Evolutionary conservation across 2,888 invertebrate genomes (phyloP), one percentile per base, ranked within the genome.

Genomic region (Nephrocerus scutellatus): DNA sequence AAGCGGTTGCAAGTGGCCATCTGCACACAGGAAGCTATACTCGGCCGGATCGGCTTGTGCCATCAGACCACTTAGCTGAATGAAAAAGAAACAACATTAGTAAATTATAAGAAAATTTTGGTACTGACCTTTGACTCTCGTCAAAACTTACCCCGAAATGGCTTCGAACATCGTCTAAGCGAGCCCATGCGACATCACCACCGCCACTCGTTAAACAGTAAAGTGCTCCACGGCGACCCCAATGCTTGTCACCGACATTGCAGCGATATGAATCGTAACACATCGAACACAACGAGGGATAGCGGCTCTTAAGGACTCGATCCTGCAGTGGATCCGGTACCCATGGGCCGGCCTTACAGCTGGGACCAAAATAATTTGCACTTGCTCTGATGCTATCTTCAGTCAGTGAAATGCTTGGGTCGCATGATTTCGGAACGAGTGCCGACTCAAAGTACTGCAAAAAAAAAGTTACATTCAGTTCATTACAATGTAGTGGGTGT

Each of bases 291-390:
- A 90, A 70, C 4, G 82, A 80, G 0, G 75, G 74, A 62, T 86
- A 88, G 34, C 72, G 75, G 5, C 55, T 57, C 60, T 82, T 89
- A 1, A 89, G 67, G 51, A 75, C 62, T 3, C 65, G 62, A 53
- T 88, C 85, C 19, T 79, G 70, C 0, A 60, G 50, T 0, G 69
- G 62, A 58, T 88, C 82, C 1, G 77, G 74, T 0, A 84, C 78
- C 89, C 89, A 90, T 0, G 80, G 76, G 0, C 92, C 92, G 0
- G 92, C 84, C 49, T 87, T 85, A 62, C 93, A 95, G 18, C 88
- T 84, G 13, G 75, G 70, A 4, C 76, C 75, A 66, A 93, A 93
- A 70, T 77, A 89, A 30, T 74, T 70, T 0, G 86, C 76, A 0
- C 85, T 74, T 0, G 84, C 76, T 41, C 78, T 77, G 13, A 92